phyloP scores from a whole-genome alignment of 2,888 invertebrate species.

The Tiphia femorata region DNA sequence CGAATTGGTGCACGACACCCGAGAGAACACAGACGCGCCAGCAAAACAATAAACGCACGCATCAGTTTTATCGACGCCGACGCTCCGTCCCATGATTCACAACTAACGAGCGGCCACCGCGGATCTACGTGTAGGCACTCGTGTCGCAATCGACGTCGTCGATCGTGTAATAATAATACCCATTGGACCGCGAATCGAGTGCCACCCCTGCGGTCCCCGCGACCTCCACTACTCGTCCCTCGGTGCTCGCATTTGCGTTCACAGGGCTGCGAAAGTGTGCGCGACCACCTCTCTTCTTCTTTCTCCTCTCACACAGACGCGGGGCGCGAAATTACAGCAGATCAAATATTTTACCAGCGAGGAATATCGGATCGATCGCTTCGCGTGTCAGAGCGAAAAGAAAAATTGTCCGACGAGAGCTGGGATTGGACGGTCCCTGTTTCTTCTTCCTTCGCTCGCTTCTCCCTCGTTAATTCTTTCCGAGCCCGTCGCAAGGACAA shows the following conservation, averaged over 20 bases:
- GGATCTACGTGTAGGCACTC: constrained; percentile 26
- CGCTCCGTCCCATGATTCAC: constrained; percentile 30
- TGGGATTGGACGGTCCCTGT: no score
- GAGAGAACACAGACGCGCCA: not conserved
- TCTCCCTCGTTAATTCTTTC: no score
- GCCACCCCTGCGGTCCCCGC: no score
- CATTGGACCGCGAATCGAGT: not conserved
- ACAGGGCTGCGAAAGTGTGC: no score
- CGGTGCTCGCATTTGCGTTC: no score
- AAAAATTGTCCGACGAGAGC: not conserved
- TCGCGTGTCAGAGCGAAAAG: not conserved
- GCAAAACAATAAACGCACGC: constrained; percentile 32
- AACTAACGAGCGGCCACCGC: constrained; percentile 28
- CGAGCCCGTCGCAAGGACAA: no score
- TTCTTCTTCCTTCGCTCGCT: no score
- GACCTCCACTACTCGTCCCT: no score
- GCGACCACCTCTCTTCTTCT: constrained; percentile 5
- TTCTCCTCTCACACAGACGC: constrained; percentile 2
- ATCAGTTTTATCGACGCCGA: constrained; percentile 20
- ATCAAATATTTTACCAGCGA: constrained; percentile 21
- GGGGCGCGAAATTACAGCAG: constrained; percentile 13
- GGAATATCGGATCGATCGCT: not conserved
- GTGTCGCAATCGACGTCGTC: constrained; percentile 33
- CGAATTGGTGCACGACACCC: no score
- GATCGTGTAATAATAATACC: constrained; percentile 26